phyloP scores from a whole-genome alignment of 2,113 vertebrate species.

The Tetrao urogallus region DNA sequence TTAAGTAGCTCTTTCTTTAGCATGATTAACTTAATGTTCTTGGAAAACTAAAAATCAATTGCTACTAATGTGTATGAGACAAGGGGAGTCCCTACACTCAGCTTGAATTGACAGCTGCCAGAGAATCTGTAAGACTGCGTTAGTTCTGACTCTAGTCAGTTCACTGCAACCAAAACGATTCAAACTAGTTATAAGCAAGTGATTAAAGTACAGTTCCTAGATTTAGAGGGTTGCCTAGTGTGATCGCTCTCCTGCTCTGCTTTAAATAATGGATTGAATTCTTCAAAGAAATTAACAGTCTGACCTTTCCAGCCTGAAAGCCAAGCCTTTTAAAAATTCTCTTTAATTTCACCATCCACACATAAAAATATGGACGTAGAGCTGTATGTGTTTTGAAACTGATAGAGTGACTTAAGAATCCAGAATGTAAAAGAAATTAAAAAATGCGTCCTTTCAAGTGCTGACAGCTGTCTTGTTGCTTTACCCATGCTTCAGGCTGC shows the following conservation, averaged over 20 bases:
- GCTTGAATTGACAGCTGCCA: not conserved
- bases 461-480: fast-evolving
- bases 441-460: not conserved
- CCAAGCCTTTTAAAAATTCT: fast-evolving
- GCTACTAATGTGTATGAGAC: not conserved
- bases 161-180: not conserved
- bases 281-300: not conserved
- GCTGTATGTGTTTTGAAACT: not conserved
- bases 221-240: not conserved
- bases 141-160: not conserved
- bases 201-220: not conserved
- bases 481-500: not conserved
- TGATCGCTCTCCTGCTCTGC: not conserved
- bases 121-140: not conserved
- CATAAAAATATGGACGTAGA: not conserved
- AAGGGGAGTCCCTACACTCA: not conserved
- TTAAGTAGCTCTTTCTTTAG: not conserved
- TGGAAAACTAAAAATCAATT: not conserved
- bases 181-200: not conserved
- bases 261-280: not conserved
- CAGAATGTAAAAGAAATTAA: not conserved
- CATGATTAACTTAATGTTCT: slow-evolving; percentile 2
- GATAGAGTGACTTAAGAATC: not conserved
- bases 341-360: not conserved
- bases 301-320: not conserved